Conservation (phyloP, 2,797 vertebrate genomes). For the Tenualosa ilisha region DNA sequence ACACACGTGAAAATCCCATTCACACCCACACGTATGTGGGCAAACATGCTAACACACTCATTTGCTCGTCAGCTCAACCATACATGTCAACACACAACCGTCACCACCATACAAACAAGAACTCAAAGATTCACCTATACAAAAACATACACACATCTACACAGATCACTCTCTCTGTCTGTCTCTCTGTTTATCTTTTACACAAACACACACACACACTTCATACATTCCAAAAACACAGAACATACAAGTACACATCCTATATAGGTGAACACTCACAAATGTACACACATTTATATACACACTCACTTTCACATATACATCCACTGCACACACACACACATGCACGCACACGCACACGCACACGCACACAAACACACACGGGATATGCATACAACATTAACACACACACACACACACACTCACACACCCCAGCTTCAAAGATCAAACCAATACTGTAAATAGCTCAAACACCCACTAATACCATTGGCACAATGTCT, state of each 20-base stretch:
- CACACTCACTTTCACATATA: too few relatives aligned
- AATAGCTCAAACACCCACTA: slow-evolving; percentile 6
- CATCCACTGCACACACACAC: neutral
- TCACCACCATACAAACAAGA: neutral
- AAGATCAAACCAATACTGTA: neutral
- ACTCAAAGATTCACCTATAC: neutral
- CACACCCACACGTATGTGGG: neutral
- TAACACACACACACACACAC: neutral
- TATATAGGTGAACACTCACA: neutral
- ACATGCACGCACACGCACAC: neutral
- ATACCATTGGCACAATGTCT: slow-evolving; percentile 8
- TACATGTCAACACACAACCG: too few relatives aligned
- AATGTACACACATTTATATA: neutral
- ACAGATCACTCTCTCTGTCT: neutral
- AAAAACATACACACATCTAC: neutral
- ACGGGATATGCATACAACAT: slow-evolving; percentile 48
- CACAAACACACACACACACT: slow-evolving; percentile 23
- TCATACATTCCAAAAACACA: neutral
- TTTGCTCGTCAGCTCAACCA: neutral
- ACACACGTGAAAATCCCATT: neutral
- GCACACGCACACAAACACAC: neutral
- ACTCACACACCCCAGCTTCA: neutral
- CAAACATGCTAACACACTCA: slow-evolving; percentile 14
- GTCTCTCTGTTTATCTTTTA: too few relatives aligned
- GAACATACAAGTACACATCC: neutral